Percentiles rank a stretch among this genome's conserved stretches.
Conservation (phyloP, 2,113 vertebrate species). For the Peromyscus leucopus region DNA sequence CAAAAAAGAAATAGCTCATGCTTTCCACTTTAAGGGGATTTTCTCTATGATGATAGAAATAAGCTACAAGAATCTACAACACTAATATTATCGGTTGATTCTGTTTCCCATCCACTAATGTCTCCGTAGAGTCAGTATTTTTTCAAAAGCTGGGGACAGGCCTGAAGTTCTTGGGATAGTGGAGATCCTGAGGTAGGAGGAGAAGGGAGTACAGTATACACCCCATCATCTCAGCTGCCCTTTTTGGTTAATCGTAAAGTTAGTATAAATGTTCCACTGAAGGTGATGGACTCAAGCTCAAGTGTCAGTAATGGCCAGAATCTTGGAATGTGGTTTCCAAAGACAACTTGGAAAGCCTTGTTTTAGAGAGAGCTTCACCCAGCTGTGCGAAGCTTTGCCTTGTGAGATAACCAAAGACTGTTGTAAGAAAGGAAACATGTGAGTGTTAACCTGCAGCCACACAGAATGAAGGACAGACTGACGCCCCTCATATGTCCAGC, state of each 20-base stretch:
- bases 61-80: not conserved
- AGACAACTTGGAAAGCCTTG: not conserved
- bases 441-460: not conserved
- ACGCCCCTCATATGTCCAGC: too few relatives aligned
- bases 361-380: not conserved
- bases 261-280: conserved; percentile 9
- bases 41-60: not conserved
- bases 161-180: not conserved
- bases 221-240: not conserved
- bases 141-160: not conserved
- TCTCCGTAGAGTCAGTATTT: not conserved
- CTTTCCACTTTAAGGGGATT: not conserved
- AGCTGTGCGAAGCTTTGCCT: not conserved
- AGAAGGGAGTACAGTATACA: not conserved
- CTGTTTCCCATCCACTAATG: not conserved
- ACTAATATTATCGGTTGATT: not conserved
- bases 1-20: conserved; percentile 38
- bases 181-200: not conserved
- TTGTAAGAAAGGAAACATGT: not conserved
- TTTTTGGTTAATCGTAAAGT: not conserved
- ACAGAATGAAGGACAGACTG: not conserved
- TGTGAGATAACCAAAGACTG: not conserved
- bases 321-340: not conserved
- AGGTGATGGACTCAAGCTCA: not conserved
- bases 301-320: not conserved